A percentile compares a stretch with the other conserved stretches of the same genome.
Conservation (phyloP, 2,888 invertebrate species). For the Autographa gamma region DNA sequence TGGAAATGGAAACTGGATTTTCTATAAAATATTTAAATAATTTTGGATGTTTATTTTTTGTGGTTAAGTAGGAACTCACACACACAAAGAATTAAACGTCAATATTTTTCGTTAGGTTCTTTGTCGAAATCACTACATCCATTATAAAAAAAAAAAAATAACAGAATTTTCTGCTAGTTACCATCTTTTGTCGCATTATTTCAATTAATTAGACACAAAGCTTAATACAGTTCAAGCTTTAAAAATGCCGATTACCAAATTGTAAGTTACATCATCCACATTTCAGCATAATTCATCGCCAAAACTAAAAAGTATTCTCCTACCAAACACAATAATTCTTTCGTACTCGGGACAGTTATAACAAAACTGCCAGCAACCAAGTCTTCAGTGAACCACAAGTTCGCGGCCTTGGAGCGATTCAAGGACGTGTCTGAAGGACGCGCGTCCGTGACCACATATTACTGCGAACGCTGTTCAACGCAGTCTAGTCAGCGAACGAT, state of each 20-base stretch:
- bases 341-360: not conserved
- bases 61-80: not conserved
- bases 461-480: slow-evolving; percentile 47
- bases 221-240: no score
- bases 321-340: not conserved
- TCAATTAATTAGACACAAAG: no score
- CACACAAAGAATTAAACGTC: no score
- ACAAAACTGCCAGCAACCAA: not conserved
- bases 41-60: not conserved
- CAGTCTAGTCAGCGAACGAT: not conserved
- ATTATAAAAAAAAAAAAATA: no score
- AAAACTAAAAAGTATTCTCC: not conserved
- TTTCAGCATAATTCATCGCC: no score
- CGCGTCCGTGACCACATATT: slow-evolving; percentile 44
- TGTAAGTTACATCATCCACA: no score
- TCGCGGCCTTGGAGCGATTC: slow-evolving; percentile 47
- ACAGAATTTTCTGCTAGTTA: no score
- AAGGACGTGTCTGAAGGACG: slow-evolving; percentile 45
- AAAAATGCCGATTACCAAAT: no score
- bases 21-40: slow-evolving; percentile 14
- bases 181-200: no score
- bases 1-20: slow-evolving; percentile 25
- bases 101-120: no score
- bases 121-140: no score
- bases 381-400: slow-evolving; percentile 23